Evolutionary conservation across 2,888 invertebrate species (phyloP).

Genomic region (Blastobasis lacticolella): DNA sequence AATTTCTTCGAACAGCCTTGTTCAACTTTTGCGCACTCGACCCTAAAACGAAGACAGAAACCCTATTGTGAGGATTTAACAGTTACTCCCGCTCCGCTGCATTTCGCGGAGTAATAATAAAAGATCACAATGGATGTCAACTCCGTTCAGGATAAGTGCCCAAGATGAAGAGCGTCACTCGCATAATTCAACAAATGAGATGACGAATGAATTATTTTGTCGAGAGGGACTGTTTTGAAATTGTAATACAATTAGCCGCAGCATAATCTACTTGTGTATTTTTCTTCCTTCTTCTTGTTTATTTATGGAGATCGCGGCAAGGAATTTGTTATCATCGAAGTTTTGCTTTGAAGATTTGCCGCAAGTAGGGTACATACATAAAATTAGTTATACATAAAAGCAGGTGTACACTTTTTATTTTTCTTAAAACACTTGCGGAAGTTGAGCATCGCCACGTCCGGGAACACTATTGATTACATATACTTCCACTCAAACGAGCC

Average conservation of each 20-base stretch:
- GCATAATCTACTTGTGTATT: constrained; percentile 5
- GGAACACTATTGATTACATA: constrained; percentile 27
- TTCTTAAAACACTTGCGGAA: constrained; percentile 10
- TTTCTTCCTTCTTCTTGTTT: background rate
- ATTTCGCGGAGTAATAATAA: constrained; percentile 67
- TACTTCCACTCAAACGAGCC: constrained; percentile 25
- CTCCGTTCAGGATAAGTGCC: constrained; percentile 67
- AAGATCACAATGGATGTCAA: constrained; percentile 71
- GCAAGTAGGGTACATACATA: no score
- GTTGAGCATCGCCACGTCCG: constrained; percentile 10
- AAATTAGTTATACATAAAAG: background rate
- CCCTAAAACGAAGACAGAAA: constrained; percentile 55
- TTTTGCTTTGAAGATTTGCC: background rate
- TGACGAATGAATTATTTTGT: constrained; percentile 48
- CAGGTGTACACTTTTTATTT: constrained; percentile 6
- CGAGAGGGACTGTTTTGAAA: constrained; percentile 35
- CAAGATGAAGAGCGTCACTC: constrained; percentile 59
- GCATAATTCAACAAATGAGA: constrained; percentile 60
- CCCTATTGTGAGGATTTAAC: constrained; percentile 67
- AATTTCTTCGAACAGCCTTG: constrained; percentile 52
- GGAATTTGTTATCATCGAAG: background rate
- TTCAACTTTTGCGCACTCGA: constrained; percentile 65
- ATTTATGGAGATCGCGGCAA: background rate
- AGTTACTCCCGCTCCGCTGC: constrained; percentile 67
- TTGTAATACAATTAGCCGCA: constrained; percentile 31